These are phyloP conservation scores for Salminus brasiliensis DNA, from an alignment of 2,113 vertebrate genomes.

Conservation along the genomic window DNA sequence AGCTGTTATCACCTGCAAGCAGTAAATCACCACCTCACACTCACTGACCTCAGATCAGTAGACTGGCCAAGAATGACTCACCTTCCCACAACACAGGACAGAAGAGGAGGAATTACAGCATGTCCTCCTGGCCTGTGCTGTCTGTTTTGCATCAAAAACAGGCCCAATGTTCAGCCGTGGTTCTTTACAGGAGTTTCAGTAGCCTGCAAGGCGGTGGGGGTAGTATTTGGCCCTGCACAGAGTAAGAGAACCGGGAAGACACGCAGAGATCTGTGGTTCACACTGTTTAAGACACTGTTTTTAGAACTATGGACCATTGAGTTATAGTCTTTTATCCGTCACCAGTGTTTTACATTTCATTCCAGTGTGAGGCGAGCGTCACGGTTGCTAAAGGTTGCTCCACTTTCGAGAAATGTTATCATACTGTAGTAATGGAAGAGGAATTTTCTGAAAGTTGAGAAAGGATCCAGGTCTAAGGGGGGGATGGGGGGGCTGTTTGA, in stretches of 20 bases:
- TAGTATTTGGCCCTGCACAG: neutral
- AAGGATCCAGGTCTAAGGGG: neutral
- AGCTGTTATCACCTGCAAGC: slow-evolving; percentile 22
- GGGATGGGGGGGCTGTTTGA: slow-evolving; percentile 25
- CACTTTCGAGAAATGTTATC: neutral
- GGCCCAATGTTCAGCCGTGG: neutral
- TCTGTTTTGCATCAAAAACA: slow-evolving; percentile 3
- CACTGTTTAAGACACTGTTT: neutral
- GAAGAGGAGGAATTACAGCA: neutral
- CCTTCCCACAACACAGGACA: neutral
- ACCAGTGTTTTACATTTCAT: neutral
- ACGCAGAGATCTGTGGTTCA: neutral
- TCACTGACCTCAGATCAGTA: neutral
- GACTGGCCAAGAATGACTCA: slow-evolving; percentile 24
- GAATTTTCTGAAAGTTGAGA: slow-evolving; percentile 5
- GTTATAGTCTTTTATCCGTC: neutral
- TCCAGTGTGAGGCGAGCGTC: neutral
- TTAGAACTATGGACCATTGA: neutral
- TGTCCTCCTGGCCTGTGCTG: neutral
- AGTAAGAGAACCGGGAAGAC: neutral
- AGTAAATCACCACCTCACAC: slow-evolving; percentile 33
- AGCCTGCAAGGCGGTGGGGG: neutral
- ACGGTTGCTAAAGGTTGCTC: neutral
- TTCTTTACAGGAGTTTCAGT: neutral
- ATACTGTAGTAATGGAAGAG: neutral